phyloP scores from a whole-genome alignment of 1,140 invertebrate species.

The Aphelinus certus region DNA sequence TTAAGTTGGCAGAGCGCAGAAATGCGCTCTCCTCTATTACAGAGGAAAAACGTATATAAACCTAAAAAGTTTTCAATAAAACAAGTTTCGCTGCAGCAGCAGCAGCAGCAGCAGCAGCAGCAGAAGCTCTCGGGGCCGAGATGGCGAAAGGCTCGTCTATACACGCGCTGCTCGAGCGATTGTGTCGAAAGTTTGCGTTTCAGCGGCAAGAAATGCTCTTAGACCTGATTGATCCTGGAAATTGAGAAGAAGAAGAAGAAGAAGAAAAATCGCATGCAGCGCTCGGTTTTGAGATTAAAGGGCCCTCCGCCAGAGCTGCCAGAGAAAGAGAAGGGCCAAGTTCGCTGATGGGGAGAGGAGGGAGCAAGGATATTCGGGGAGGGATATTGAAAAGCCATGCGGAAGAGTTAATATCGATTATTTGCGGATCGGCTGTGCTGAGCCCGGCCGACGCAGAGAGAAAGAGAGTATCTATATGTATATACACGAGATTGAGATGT shows the following conservation, averaged over 20 bases:
- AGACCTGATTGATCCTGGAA: constrained; percentile 38
- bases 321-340: neutral
- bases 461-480: neutral
- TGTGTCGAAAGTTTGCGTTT: constrained; percentile 36
- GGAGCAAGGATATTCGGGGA: neutral
- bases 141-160: neutral
- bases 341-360: neutral
- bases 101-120: too few species aligned
- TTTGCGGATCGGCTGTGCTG: constrained; percentile 21
- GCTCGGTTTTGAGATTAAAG: constrained; percentile 32
- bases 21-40: constrained; percentile 26
- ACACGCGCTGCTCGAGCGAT: neutral
- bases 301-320: neutral
- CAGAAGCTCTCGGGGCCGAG: too few species aligned
- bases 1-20: constrained; percentile 23
- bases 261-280: constrained; percentile 35
- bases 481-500: neutral
- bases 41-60: constrained; percentile 8
- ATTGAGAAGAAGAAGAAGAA: constrained; percentile 19
- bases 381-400: constrained; percentile 33
- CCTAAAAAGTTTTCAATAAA: constrained; percentile 35
- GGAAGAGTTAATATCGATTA: constrained; percentile 38
- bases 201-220: constrained; percentile 36
- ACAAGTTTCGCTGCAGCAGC: constrained; percentile 18
- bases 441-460: neutral